Conservation (phyloP, 2,888 invertebrate genomes). For the Acronicta psi region DNA sequence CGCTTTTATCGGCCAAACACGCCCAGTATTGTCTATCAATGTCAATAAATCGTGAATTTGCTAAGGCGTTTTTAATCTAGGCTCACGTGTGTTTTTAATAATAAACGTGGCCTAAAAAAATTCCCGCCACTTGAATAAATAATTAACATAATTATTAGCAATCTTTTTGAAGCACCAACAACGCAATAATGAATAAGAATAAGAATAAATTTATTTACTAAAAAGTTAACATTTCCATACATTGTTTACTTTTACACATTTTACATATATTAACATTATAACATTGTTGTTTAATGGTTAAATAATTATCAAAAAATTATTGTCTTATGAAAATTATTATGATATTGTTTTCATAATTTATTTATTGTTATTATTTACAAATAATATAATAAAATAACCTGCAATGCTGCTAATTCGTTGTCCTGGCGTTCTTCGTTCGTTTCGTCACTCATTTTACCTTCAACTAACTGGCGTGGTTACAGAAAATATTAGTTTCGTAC, state of each 20-base stretch:
- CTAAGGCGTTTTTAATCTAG: too few species aligned
- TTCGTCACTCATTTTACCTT: conserved; percentile 87
- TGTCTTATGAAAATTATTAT: conserved; percentile 15
- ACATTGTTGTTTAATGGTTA: too few species aligned
- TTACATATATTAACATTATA: too few species aligned
- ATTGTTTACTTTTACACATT: too few species aligned
- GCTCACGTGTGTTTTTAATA: background rate
- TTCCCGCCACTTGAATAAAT: conserved; percentile 5
- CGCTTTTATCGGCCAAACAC: too few species aligned
- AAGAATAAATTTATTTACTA: too few species aligned
- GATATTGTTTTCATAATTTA: conserved; percentile 29
- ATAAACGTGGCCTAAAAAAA: background rate
- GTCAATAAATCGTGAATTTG: too few species aligned
- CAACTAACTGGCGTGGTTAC: conserved; percentile 27
- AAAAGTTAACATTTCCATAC: too few species aligned
- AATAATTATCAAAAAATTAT: too few species aligned
- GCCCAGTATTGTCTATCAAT: too few species aligned
- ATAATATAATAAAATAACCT: conserved; percentile 87
- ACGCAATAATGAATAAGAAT: background rate
- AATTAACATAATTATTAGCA: background rate
- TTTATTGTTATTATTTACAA: conserved; percentile 32
- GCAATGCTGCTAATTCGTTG: conserved; percentile 95
- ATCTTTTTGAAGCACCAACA: background rate
- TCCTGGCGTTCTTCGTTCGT: conserved; percentile 94
- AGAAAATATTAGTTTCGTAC: conserved; percentile 2